A percentile compares a stretch with the other conserved stretches of the same genome.
Evolutionary conservation across 2,888 invertebrate species (phyloP).

Genomic region (Protophormia terraenovae): DNA sequence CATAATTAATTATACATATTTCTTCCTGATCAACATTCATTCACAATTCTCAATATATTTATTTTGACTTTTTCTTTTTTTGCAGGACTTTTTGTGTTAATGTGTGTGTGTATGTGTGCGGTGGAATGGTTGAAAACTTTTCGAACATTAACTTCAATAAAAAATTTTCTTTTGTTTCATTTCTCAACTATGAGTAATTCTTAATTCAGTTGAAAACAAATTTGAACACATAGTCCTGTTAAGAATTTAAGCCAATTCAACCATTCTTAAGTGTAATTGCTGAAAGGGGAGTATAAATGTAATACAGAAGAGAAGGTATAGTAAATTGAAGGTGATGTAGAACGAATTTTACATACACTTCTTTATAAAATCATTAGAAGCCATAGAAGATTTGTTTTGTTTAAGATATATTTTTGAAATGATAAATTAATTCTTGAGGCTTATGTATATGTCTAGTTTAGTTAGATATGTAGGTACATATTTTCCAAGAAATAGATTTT

Average conservation of each 20-base stretch:
- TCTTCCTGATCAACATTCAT: conserved; percentile 5
- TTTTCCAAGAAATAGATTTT: neutral
- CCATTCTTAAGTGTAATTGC: neutral
- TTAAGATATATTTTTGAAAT: too few relatives aligned
- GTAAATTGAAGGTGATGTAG: neutral
- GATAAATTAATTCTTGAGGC: too few relatives aligned
- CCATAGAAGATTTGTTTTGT: too few relatives aligned
- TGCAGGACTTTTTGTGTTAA: neutral
- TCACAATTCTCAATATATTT: conserved; percentile 11
- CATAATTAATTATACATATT: conserved; percentile 15
- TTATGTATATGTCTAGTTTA: too few relatives aligned
- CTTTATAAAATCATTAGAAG: too few relatives aligned
- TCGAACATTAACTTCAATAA: neutral
- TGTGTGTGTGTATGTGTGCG: neutral
- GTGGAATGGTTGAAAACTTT: neutral
- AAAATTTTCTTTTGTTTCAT: neutral
- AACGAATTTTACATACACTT: neutral
- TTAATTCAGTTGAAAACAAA: conserved; percentile 38
- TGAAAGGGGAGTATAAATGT: neutral
- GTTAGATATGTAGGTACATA: too few relatives aligned
- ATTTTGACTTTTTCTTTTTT: neutral
- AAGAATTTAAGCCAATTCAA: conserved; percentile 19
- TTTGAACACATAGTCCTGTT: conserved; percentile 33
- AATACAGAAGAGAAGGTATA: neutral
- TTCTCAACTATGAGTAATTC: neutral